These are phyloP conservation scores for Tamandua tetradactyla DNA, from an alignment of 2,797 vertebrate species.

Conservation along the genomic window DNA sequence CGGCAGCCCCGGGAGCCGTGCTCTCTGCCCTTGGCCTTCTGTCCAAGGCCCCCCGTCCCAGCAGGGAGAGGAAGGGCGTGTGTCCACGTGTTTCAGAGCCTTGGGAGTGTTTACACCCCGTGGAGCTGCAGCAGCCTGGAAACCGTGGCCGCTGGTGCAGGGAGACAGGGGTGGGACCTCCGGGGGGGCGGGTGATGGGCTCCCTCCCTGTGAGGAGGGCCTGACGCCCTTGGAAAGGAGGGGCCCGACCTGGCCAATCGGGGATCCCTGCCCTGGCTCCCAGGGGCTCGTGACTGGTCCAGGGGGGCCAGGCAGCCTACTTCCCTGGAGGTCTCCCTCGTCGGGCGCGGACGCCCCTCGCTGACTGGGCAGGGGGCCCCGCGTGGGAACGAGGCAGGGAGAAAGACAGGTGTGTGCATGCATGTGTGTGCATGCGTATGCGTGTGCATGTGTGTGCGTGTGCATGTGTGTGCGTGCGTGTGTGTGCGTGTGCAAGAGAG, in stretches of 20 bases:
- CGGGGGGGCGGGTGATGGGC: too few relatives aligned
- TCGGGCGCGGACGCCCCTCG: not conserved
- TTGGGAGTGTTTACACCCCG: too few relatives aligned
- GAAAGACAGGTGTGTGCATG: too few relatives aligned
- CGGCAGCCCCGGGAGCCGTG: too few relatives aligned
- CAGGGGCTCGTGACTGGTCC: not conserved
- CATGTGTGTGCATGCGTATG: not conserved
- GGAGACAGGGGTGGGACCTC: not conserved
- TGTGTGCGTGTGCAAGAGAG: not conserved
- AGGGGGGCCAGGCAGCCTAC: not conserved
- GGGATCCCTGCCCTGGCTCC: not conserved
- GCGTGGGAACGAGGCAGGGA: not conserved
- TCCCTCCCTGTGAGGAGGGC: not conserved
- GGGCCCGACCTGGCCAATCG: not conserved
- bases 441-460: not conserved
- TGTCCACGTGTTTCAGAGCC: too few relatives aligned
- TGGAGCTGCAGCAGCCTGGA: too few relatives aligned
- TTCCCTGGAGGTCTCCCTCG: not conserved
- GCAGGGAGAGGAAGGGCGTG: too few relatives aligned
- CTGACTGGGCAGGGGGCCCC: not conserved
- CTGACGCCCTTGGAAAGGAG: not conserved
- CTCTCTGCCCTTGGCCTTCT: too few relatives aligned
- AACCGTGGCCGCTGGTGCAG: too few relatives aligned
- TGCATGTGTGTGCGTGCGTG: not conserved
- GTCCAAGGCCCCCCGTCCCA: too few relatives aligned